A percentile compares a stretch with the other conserved stretches of the same genome.
Conservation (phyloP, 2,113 vertebrate genomes). For the Malurus melanocephalus region DNA sequence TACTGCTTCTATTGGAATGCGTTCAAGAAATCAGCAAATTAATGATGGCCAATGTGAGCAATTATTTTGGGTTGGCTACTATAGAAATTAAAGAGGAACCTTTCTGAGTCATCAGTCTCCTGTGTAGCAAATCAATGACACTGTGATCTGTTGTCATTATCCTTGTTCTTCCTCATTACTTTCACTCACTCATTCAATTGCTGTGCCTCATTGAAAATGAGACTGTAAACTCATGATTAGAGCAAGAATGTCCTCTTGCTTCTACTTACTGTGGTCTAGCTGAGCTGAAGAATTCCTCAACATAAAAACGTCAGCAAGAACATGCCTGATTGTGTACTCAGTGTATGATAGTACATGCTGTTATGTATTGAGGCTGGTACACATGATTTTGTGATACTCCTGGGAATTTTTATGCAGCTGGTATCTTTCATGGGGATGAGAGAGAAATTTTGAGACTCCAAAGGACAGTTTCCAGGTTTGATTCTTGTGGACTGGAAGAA, state of each 20-base stretch:
- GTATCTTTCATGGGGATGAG: not conserved
- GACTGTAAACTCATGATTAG: not conserved
- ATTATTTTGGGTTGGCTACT: conserved; percentile 20
- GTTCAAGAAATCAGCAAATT: conserved; percentile 30
- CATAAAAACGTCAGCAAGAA: not conserved
- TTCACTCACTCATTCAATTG: conserved; percentile 13
- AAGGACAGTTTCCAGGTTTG: not conserved
- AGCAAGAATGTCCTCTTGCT: not conserved
- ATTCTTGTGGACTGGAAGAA: not conserved
- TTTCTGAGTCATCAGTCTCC: conserved; percentile 26
- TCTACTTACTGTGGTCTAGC: not conserved
- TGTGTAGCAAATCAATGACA: conserved; percentile 27
- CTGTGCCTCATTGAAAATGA: conserved; percentile 23
- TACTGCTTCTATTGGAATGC: not conserved
- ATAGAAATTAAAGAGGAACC: conserved; percentile 17
- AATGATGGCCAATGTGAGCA: conserved; percentile 3
- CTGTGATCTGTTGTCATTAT: conserved; percentile 33
- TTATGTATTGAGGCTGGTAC: not conserved
- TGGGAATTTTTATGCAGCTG: not conserved
- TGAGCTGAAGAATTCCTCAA: not conserved
- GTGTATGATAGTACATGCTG: not conserved
- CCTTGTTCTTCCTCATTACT: conserved; percentile 23
- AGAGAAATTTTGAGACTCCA: not conserved
- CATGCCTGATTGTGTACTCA: not conserved
- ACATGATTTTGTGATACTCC: not conserved